phyloP scores from a whole-genome alignment of 2,113 vertebrate genomes.

The Austrofundulus limnaeus region DNA sequence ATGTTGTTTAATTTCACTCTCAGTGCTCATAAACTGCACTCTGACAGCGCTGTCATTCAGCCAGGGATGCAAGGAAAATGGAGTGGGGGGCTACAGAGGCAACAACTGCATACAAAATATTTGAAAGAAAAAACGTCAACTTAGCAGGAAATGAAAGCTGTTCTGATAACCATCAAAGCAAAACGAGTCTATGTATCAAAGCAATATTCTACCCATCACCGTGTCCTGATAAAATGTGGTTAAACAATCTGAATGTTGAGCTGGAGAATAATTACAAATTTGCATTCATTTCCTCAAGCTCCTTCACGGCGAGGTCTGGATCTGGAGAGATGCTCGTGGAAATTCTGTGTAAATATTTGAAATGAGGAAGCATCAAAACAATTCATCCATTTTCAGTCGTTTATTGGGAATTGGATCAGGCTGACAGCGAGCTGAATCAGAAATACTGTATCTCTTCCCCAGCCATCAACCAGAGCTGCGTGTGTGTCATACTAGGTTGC shows the following conservation, averaged over 20 bases:
- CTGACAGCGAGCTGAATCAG: neutral
- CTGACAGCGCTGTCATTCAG: constrained; percentile 9
- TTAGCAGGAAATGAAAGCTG: constrained; percentile 63
- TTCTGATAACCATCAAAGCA: constrained; percentile 51
- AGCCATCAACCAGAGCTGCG: neutral
- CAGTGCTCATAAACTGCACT: constrained; percentile 23
- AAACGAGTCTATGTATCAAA: neutral
- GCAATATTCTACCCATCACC: neutral
- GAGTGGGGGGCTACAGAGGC: constrained; percentile 8
- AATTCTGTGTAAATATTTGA: constrained; percentile 32
- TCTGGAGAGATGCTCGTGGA: constrained; percentile 19
- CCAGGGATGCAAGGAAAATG: constrained; percentile 1
- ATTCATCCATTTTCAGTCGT: constrained; percentile 17
- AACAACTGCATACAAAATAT: constrained; percentile 26
- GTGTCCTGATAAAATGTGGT: constrained; percentile 27
- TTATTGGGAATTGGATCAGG: constrained; percentile 10
- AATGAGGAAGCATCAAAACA: constrained; percentile 14
- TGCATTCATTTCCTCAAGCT: constrained; percentile 54
- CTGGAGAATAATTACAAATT: constrained; percentile 46
- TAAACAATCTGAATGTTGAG: constrained; percentile 38
- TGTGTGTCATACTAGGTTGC: neutral
- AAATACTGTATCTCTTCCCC: neutral
- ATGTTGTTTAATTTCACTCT: constrained; percentile 32
- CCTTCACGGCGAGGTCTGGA: constrained; percentile 7
- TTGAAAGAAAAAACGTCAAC: neutral